These are phyloP conservation scores for Ormyrus pomaceus DNA, from an alignment of 2,888 invertebrate species.

Conservation along the genomic window DNA sequence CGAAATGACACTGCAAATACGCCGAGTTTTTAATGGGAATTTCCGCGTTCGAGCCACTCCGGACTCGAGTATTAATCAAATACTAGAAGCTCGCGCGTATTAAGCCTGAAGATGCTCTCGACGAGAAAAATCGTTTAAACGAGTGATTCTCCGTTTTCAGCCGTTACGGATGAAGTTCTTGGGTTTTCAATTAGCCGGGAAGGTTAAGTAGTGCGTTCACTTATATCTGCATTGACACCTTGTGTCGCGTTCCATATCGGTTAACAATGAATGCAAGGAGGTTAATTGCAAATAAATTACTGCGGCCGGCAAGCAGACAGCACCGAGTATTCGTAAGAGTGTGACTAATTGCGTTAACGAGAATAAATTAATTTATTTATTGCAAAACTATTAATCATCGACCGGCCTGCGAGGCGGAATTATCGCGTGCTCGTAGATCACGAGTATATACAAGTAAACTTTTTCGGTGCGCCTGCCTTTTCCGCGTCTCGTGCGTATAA, in stretches of 20 bases:
- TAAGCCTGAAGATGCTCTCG: not conserved
- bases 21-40: not conserved
- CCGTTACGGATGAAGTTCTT: not conserved
- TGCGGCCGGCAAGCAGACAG: constrained; percentile 4
- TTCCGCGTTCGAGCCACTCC: not conserved
- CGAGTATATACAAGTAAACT: not conserved
- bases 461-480: too few species aligned
- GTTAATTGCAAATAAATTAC: constrained; percentile 45
- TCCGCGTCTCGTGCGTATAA: too few species aligned
- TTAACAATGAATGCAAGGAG: constrained; percentile 34
- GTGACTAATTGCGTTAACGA: constrained; percentile 36
- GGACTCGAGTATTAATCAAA: too few species aligned
- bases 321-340: not conserved
- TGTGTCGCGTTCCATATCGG: constrained; percentile 2
- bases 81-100: too few species aligned
- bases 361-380: constrained; percentile 41
- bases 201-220: not conserved
- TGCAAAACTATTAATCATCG: constrained; percentile 27
- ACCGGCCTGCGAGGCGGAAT: too few species aligned
- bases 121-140: not conserved
- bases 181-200: not conserved
- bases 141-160: not conserved
- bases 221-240: constrained; percentile 7
- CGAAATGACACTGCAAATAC: not conserved
- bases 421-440: too few species aligned